Evolutionary conservation across 2,113 vertebrate genomes (phyloP).

Genomic region (Formicarius rufipectus): DNA sequence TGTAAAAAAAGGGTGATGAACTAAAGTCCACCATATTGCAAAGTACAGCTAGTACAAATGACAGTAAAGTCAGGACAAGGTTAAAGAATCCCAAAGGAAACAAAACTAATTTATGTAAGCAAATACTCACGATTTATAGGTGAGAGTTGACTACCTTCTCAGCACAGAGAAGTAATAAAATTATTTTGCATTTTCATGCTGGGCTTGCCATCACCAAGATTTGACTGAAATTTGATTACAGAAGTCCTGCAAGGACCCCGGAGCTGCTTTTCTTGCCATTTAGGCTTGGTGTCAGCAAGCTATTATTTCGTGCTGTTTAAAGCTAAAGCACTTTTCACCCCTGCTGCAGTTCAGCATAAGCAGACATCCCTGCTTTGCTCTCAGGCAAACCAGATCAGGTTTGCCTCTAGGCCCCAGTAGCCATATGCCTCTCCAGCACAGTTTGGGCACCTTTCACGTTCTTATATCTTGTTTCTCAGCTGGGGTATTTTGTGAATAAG

Average conservation of each 20-base stretch:
- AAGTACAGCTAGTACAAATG: not conserved
- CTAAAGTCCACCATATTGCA: not conserved
- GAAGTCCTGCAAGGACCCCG: not conserved
- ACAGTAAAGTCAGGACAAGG: not conserved
- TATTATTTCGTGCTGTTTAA: not conserved
- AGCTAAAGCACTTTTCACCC: not conserved
- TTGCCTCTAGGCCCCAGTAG: not conserved
- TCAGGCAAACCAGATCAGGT: not conserved
- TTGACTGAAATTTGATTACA: not conserved
- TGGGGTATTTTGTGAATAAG: not conserved
- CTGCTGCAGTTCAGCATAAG: fast-evolving
- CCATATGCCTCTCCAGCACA: not conserved
- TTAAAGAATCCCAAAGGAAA: not conserved
- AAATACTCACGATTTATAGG: not conserved
- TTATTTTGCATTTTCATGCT: not conserved
- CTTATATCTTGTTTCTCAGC: not conserved
- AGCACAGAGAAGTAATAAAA: not conserved
- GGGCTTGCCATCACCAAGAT: not conserved
- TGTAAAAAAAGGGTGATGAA: not conserved
- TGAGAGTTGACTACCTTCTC: not conserved
- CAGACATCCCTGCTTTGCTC: not conserved
- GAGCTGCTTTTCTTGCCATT: not conserved
- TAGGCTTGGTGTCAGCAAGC: not conserved
- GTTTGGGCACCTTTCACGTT: not conserved
- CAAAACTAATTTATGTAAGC: not conserved